Percentiles rank a stretch among this genome's conserved stretches.
Evolutionary conservation across 37 sponge, comb jelly and placozoan species (phyloP).

Genomic region (Axinella damicornis): DNA sequence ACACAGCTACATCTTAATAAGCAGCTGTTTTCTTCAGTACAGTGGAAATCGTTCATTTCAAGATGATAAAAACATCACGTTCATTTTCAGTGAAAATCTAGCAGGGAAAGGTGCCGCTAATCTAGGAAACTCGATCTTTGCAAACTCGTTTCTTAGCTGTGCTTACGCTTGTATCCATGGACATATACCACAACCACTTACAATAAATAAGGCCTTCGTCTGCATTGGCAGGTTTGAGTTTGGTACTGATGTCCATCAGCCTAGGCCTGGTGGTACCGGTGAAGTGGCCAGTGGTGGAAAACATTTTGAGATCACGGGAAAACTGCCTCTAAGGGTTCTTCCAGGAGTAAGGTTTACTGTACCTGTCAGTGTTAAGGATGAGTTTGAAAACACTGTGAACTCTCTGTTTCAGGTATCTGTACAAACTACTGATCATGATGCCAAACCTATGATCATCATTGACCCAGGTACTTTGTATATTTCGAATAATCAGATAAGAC

Average conservation of each 20-base stretch:
- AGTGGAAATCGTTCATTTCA: not conserved
- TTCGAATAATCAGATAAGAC: not conserved
- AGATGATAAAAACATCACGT: not conserved
- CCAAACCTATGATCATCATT: not conserved
- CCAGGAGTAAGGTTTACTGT: not conserved
- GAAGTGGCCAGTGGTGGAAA: no score
- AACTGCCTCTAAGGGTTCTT: not conserved
- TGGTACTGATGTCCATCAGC: not conserved
- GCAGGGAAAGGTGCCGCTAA: not conserved
- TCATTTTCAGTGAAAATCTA: not conserved
- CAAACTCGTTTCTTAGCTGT: not conserved
- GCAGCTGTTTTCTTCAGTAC: conserved; percentile 3
- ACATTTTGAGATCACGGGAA: no score
- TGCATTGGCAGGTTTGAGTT: no score
- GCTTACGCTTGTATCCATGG: no score
- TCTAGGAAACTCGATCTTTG: not conserved
- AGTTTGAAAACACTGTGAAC: not conserved
- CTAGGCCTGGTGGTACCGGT: no score
- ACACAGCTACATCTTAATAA: not conserved
- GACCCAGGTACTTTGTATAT: not conserved
- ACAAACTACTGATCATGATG: not conserved
- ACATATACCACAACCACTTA: no score
- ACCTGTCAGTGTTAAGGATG: not conserved
- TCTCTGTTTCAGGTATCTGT: not conserved
- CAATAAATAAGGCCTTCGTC: no score